These are phyloP conservation scores for Falco biarmicus DNA, from an alignment of 2,797 vertebrate genomes.

Conservation along the genomic window DNA sequence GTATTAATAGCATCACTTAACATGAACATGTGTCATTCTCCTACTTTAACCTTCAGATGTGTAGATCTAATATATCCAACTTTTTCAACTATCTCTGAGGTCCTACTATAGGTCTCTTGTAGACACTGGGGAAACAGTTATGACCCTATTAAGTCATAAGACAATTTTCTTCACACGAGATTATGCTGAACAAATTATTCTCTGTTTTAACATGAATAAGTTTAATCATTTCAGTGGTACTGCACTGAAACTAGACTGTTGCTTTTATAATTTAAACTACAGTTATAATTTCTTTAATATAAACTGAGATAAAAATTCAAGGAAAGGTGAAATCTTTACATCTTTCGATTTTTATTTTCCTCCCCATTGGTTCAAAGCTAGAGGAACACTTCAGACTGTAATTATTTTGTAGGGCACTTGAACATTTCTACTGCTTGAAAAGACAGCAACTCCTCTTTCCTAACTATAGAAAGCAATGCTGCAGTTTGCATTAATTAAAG, in stretches of 20 bases:
- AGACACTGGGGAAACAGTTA: conserved; percentile 37
- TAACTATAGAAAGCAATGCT: conserved; percentile 25
- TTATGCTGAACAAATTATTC: conserved; percentile 64
- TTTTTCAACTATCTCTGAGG: conserved; percentile 35
- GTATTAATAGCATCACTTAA: conserved; percentile 32
- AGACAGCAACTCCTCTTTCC: conserved; percentile 19
- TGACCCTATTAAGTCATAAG: conserved; percentile 47
- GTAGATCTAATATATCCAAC: conserved; percentile 32
- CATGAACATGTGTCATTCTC: conserved; percentile 24
- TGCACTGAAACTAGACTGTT: conserved; percentile 18
- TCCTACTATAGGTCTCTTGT: conserved; percentile 15
- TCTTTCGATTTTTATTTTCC: neutral
- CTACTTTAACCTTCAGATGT: conserved; percentile 51
- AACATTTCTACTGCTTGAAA: conserved; percentile 56
- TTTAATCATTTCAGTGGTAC: conserved; percentile 43
- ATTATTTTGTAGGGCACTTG: conserved; percentile 62
- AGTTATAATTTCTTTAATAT: conserved; percentile 50
- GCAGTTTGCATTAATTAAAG: conserved; percentile 59
- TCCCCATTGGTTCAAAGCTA: neutral
- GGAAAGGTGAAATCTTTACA: conserved; percentile 20
- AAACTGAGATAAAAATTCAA: conserved; percentile 44
- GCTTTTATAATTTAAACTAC: conserved; percentile 46
- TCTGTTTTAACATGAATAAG: conserved; percentile 58
- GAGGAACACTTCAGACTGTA: conserved; percentile 29
- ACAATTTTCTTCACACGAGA: conserved; percentile 56